Conservation (phyloP, 2,888 invertebrate species). For the Spicauda simplicius region DNA sequence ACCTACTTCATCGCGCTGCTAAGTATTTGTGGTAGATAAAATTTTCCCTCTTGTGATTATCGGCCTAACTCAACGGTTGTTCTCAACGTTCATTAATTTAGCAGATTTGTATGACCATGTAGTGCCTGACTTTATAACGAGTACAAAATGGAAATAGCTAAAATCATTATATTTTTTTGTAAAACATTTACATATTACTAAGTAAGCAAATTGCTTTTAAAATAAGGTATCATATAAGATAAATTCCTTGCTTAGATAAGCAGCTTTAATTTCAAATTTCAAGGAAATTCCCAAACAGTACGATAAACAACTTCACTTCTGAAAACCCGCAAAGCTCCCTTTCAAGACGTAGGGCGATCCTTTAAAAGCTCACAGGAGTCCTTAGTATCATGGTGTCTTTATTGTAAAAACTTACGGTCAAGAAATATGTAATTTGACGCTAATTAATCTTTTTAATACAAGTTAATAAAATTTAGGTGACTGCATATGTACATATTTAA, state of each 20-base stretch:
- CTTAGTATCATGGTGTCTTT: background rate
- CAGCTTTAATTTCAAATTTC: background rate
- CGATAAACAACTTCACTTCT: constrained; percentile 6
- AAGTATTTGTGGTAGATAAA: too few relatives aligned
- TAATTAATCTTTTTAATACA: background rate
- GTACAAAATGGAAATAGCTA: too few relatives aligned
- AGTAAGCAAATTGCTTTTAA: background rate
- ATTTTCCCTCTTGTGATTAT: too few relatives aligned
- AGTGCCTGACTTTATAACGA: too few relatives aligned
- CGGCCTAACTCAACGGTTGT: too few relatives aligned
- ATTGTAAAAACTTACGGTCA: background rate
- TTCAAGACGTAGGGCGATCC: constrained; percentile 7
- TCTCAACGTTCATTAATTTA: too few relatives aligned
- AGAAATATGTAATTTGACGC: background rate
- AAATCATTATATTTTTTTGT: too few relatives aligned
- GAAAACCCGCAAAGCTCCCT: constrained; percentile 7
- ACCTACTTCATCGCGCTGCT: too few relatives aligned
- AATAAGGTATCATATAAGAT: background rate
- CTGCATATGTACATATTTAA: too few relatives aligned
- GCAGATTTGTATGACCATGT: too few relatives aligned
- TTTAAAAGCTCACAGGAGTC: background rate
- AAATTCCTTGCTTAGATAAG: background rate
- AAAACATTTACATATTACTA: too few relatives aligned
- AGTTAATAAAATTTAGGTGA: too few relatives aligned
- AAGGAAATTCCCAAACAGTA: background rate